Base-by-base conservation (phyloP, 1,140 invertebrate species). In the Drosophila bocqueti region DNA sequence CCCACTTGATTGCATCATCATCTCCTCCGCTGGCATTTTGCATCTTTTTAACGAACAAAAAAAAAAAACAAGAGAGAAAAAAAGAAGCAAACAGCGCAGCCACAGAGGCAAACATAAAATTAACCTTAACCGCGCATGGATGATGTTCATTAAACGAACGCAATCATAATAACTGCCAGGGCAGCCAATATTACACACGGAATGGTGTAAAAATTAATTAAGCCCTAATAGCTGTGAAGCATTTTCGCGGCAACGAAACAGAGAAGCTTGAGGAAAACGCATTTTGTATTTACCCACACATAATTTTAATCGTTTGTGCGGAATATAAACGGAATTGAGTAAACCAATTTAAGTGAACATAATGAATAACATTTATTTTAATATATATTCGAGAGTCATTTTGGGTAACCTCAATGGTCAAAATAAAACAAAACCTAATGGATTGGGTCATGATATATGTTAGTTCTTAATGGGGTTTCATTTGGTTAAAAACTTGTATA, bases 131-230 rank as follows among this genome's bases (percentile, higher is more conserved):
- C 43, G 43, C 45, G 50, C 34, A 24, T 73, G 54, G 54, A 73
- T 73, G 67, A 24, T 60, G 69, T 60, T 73, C 69, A 73, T 73
- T 73, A 73, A 73, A 50, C 54, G 54, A 73, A 50, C 52, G 67
- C 66, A 71, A 73, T 72, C 69, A 59, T 73, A 73, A 76, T 76
- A 76, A 66, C 61, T 59, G 72, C 74, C 61, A 45, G 26, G 47
- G 61, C 43, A 65, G 34, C 69, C 50, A 76, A 76, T 76, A 66
- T 76, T 46, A 43, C 45, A 67, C 46, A 57, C 40, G 50, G 52
- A 76, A 76, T 66, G 74, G 52, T 76, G 74, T 76, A 66, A 76
- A 76, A 76, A 76, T 76, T 76, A 76, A 76, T 76, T 66, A 66
- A 76, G 54, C 61, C 73, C 73, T 76, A 76, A 76, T 76, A 76